Conservation (phyloP, 2,888 invertebrate species). For the Steromphala cineraria region DNA sequence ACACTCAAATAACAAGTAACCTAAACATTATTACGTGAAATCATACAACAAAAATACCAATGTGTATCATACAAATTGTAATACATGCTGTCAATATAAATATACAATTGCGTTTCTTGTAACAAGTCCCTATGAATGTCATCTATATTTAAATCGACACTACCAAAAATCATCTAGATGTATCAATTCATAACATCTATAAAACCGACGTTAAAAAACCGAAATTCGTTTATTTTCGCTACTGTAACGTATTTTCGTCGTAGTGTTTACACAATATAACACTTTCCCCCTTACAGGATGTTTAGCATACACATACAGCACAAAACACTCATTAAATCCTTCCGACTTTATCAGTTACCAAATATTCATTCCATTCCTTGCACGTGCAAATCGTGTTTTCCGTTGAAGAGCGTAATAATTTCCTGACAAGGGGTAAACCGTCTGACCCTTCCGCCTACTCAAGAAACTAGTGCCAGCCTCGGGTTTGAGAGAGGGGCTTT, state of each 20-base stretch:
- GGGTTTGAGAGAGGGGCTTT: background rate
- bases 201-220: too few species aligned
- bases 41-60: too few species aligned
- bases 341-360: slow-evolving; percentile 3
- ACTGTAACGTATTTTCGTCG: background rate
- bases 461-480: background rate
- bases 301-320: background rate
- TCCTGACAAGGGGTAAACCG: slow-evolving; percentile 3
- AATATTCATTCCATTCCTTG: background rate
- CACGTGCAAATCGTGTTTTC: background rate
- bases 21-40: too few species aligned
- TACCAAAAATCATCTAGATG: too few species aligned
- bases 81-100: too few species aligned
- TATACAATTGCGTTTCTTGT: too few species aligned
- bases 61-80: too few species aligned
- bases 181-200: too few species aligned
- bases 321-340: background rate
- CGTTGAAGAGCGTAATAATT: slow-evolving; percentile 13
- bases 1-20: too few species aligned
- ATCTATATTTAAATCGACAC: too few species aligned
- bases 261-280: background rate
- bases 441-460: slow-evolving; percentile 2
- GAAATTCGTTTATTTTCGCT: too few species aligned
- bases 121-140: too few species aligned
- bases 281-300: background rate